Percentiles rank a stretch among this genome's conserved stretches.
Conservation (phyloP, 2,888 invertebrate genomes). For the Ommatoiulus sabulosus region DNA sequence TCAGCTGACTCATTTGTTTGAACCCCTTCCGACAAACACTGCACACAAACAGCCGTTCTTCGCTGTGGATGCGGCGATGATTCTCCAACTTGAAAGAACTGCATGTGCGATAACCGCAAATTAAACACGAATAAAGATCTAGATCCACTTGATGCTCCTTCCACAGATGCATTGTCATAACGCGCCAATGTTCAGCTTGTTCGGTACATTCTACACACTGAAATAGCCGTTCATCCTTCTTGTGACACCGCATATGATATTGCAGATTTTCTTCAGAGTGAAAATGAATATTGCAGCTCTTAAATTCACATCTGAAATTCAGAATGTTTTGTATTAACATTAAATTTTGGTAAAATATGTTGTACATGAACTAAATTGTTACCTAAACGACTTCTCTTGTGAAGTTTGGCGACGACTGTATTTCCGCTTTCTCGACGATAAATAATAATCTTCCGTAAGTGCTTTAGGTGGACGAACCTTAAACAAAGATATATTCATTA, state of each 20-base stretch:
- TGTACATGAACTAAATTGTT: not conserved
- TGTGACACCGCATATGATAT: conserved; percentile 65
- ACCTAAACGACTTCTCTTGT: conserved; percentile 58
- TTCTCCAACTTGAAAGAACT: conserved; percentile 70
- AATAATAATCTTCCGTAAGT: conserved; percentile 61
- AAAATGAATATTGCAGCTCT: conserved; percentile 61
- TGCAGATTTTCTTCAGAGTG: conserved; percentile 63
- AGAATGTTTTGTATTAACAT: not conserved
- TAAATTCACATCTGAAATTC: conserved; percentile 56
- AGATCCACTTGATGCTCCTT: conserved; percentile 73
- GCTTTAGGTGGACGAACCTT: conserved; percentile 60
- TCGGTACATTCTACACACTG: conserved; percentile 64
- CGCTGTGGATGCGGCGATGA: conserved; percentile 66
- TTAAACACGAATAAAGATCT: conserved; percentile 64
- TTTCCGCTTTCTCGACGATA: conserved; percentile 59
- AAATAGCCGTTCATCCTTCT: conserved; percentile 59
- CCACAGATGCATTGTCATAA: conserved; percentile 78
- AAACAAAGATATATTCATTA: too few relatives aligned
- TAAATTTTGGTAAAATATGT: too few relatives aligned
- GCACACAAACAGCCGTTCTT: conserved; percentile 65
- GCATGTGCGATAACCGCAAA: conserved; percentile 65
- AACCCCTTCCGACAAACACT: conserved; percentile 67
- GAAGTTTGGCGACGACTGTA: conserved; percentile 58
- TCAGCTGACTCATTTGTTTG: conserved; percentile 67
- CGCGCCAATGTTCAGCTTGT: conserved; percentile 74